phyloP scores from a whole-genome alignment of 2,797 vertebrate genomes.

The Anguilla anguilla region DNA sequence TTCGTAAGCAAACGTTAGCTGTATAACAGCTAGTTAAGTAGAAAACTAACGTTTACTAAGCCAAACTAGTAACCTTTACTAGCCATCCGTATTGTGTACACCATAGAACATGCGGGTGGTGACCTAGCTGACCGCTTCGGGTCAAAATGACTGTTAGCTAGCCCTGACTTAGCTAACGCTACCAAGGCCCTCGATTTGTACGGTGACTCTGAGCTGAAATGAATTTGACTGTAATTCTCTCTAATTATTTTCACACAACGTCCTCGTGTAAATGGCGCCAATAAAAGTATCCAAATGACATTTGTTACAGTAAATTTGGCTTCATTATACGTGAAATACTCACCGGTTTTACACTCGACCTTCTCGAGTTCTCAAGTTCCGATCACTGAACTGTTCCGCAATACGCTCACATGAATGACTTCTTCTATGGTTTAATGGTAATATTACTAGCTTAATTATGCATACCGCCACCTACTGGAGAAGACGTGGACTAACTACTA shows the following conservation, averaged over 20 bases:
- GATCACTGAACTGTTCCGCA: too few species aligned
- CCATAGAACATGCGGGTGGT: neutral
- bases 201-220: neutral
- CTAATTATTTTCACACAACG: neutral
- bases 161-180: neutral
- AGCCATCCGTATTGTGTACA: neutral
- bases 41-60: neutral
- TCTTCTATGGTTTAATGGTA: neutral
- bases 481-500: too few species aligned
- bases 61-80: too few species aligned
- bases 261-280: neutral
- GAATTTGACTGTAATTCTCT: neutral
- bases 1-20: neutral
- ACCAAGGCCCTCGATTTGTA: neutral
- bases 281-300: neutral
- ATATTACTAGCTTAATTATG: too few species aligned
- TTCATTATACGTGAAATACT: neutral
- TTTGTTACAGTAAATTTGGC: neutral
- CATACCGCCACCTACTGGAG: too few species aligned
- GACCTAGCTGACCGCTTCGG: neutral
- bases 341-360: neutral
- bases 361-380: neutral
- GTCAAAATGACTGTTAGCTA: too few species aligned
- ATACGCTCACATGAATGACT: neutral
- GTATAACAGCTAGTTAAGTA: neutral